Evolutionary conservation across 37 sponge, comb jelly and placozoan species (phyloP).

Genomic region (Mnemiopsis leidyi): DNA sequence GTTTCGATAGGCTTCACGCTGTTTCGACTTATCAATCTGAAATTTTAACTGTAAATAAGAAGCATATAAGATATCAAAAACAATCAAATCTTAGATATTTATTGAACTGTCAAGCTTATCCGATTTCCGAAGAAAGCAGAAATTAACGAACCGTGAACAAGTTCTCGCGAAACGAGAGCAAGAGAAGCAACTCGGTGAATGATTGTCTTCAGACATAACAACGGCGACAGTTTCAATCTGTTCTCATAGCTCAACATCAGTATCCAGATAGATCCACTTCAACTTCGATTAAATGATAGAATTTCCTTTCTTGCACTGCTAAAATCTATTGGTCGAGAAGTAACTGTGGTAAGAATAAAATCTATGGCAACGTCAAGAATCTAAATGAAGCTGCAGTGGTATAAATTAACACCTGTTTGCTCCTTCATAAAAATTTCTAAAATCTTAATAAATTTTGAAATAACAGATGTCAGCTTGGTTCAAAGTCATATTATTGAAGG

Average conservation of each 20-base stretch:
- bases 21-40: background rate
- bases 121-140: background rate
- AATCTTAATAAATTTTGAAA: no score
- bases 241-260: background rate
- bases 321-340: background rate
- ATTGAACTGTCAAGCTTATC: no score
- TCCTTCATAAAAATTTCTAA: no score
- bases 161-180: background rate
- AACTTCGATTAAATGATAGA: background rate
- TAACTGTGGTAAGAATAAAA: background rate
- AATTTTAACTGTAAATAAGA: no score
- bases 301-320: background rate
- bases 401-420: no score
- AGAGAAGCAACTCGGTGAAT: background rate
- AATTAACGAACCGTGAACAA: background rate
- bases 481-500: no score
- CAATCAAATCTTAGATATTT: no score
- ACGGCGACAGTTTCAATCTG: background rate
- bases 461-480: no score
- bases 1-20: background rate
- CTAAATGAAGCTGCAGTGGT: no score
- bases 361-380: background rate
- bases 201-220: background rate
- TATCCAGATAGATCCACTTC: background rate
- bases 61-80: no score